Base-by-base conservation (phyloP, 2,113 vertebrate species). In the Columba livia region DNA sequence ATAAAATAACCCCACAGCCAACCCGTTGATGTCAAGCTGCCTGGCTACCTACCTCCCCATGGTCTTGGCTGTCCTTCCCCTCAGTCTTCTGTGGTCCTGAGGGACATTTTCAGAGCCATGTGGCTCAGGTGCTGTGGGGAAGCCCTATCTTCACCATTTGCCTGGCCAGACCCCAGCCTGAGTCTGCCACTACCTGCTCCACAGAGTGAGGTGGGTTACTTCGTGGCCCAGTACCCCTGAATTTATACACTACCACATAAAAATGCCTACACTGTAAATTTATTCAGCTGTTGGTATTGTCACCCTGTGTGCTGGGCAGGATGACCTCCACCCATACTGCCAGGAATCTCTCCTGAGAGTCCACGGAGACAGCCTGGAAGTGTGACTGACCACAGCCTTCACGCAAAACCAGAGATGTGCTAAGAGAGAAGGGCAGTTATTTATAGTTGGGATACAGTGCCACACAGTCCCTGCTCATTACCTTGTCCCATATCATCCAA, bases 131-230 rank as follows among this genome's bases (percentile, higher is more conserved):
- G 18, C 21, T 64, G 15, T 61, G 50, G n/a, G 17, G 53, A 50
- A 82, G 3, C 5, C 20, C 8, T 1, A 1, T 69, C 21, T 12
- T 89, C 32, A 36, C 9, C 32, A 3, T 58, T 51, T 34, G 5
- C 7, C 11, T 16, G 28, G 16, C 2, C 40, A 69, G 38, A 24
- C 2, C 8, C 8, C 12, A 21, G 51, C 19, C n/a, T 38, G 32
- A 58, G 26, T 72, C 29, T 47, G 42, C 28, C 0, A 2, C 8
- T 32, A 13, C 15, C 34, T 36, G n/a, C 32, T 51, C 44, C 15
- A 26, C 21, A 66, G 47, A 42, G 31, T 0, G 0, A 15, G 5
- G 10, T 23, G 1, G 0, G 10, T 57, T 54, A 25, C 15, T 38
- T 8, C 28, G 12, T 9, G 54, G 36, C 32, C 14, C 56, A 29